These are phyloP conservation scores for Cygnus atratus DNA, from an alignment of 2,113 vertebrate species.

Conservation along the genomic window DNA sequence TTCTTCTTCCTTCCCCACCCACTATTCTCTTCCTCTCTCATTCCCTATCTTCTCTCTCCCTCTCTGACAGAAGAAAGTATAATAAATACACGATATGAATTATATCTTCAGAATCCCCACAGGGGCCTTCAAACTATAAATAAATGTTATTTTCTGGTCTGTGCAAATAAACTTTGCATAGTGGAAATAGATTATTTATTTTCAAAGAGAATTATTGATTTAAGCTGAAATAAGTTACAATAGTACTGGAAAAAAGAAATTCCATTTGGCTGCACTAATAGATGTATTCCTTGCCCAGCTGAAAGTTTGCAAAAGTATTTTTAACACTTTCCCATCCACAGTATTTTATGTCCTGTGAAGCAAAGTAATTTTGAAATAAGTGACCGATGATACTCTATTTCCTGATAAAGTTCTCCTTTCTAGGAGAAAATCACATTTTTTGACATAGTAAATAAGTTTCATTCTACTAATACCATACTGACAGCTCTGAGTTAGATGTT, in stretches of 20 bases:
- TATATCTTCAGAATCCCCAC: background rate
- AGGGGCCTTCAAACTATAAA: background rate
- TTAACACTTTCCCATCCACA: background rate
- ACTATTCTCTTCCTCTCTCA: no score
- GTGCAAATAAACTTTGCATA: conserved; percentile 15
- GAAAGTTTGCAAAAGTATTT: background rate
- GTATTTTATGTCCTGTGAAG: background rate
- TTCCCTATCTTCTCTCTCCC: background rate
- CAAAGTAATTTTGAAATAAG: background rate
- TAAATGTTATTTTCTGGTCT: background rate
- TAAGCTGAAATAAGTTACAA: conserved; percentile 21
- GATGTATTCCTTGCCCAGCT: background rate
- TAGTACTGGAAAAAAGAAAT: conserved; percentile 14
- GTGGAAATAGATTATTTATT: conserved; percentile 34
- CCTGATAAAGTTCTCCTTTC: background rate
- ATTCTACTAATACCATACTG: background rate
- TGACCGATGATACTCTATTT: background rate
- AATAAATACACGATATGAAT: background rate
- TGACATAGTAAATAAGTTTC: background rate
- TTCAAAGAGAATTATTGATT: conserved; percentile 35
- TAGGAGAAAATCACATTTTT: background rate
- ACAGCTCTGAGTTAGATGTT: background rate
- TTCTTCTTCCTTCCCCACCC: no score
- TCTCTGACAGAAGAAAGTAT: background rate
- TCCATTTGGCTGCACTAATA: background rate